phyloP scores from a whole-genome alignment of 2,797 vertebrate genomes.

The Simalia tracyae region DNA sequence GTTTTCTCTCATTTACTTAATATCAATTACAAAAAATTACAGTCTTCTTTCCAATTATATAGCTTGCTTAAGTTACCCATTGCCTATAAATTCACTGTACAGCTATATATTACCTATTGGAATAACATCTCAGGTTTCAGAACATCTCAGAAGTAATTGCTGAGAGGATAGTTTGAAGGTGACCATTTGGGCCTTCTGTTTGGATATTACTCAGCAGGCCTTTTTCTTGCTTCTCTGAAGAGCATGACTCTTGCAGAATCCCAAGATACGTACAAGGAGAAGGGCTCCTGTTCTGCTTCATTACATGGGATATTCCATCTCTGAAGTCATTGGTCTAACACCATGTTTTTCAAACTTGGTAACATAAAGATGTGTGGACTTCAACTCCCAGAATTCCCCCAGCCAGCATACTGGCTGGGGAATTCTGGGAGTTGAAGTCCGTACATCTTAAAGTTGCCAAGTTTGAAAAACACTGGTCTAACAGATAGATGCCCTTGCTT shows the following conservation, averaged over 20 bases:
- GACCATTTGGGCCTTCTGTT: neutral
- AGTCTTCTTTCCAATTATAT: conserved; percentile 1
- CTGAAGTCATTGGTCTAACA: neutral
- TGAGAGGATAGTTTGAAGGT: neutral
- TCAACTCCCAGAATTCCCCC: neutral
- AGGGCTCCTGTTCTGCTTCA: neutral
- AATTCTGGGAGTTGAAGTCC: too few species aligned
- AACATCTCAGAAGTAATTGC: neutral
- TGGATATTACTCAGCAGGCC: neutral
- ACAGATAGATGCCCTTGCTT: neutral
- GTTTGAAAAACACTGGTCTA: neutral
- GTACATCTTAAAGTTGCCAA: too few species aligned
- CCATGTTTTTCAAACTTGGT: neutral
- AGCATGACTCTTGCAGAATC: neutral
- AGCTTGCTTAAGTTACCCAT: conserved; percentile 14
- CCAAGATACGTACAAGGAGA: neutral
- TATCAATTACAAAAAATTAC: conserved; percentile 12
- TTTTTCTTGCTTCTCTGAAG: neutral
- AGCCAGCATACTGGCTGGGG: neutral
- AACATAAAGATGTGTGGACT: neutral
- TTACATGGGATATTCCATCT: neutral
- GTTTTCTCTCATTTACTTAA: conserved; percentile 22
- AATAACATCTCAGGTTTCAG: neutral
- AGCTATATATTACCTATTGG: neutral
- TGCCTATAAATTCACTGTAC: neutral